These are phyloP conservation scores for Aurelia aurita DNA, from an alignment of 30 jellyfish, hydroid and myxozoan genomes.

Conservation along the genomic window DNA sequence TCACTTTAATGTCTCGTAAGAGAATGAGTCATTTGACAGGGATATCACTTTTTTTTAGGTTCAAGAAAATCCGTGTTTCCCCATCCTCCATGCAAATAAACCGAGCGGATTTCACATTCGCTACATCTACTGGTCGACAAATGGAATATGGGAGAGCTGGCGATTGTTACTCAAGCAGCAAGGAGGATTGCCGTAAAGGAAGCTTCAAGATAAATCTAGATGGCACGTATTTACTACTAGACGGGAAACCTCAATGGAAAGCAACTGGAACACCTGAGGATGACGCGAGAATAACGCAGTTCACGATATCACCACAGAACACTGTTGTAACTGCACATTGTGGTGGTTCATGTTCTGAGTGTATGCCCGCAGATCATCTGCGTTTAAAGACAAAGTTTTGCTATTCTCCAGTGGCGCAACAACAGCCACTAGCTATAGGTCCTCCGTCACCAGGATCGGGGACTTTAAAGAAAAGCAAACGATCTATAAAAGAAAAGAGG, in stretches of 20 bases:
- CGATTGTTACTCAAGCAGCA: conserved; percentile 90
- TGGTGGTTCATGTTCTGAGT: conserved; percentile 96
- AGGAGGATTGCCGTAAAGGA: conserved; percentile 96
- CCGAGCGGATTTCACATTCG: conserved; percentile 68
- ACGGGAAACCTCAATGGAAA: conserved; percentile 75
- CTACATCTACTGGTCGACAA: conserved; percentile 74
- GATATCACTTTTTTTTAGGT: conserved; percentile 51
- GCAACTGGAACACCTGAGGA: conserved; percentile 92
- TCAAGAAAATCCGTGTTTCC: conserved; percentile 68
- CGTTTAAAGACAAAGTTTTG: conserved; percentile 83
- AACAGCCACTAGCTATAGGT: conserved; percentile 22
- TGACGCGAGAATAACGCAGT: conserved; percentile 86
- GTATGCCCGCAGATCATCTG: conserved; percentile 87
- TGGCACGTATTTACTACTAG: conserved; percentile 70
- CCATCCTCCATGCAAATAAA: conserved; percentile 62
- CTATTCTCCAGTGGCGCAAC: neutral
- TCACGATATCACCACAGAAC: conserved; percentile 65
- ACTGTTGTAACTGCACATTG: conserved; percentile 83
- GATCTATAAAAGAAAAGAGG: conserved; percentile 22
- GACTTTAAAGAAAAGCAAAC: neutral
- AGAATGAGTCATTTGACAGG: neutral
- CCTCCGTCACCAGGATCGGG: conserved; percentile 6
- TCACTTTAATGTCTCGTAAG: neutral
- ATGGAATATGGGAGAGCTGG: conserved; percentile 93
- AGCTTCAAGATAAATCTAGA: conserved; percentile 74